These are phyloP conservation scores for Physella acuta DNA, from an alignment of 1,140 invertebrate species.

Conservation along the genomic window DNA sequence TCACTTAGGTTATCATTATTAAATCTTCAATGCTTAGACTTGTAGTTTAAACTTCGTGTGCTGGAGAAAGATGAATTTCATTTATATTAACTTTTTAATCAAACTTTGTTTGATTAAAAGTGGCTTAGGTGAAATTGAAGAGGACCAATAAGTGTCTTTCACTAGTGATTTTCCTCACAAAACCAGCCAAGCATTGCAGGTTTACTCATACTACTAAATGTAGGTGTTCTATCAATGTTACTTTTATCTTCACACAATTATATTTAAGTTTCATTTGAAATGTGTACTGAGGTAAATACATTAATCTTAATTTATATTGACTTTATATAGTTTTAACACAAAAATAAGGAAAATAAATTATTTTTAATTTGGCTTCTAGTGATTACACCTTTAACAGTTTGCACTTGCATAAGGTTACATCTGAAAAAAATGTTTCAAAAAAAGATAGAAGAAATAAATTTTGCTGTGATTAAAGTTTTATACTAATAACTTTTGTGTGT, in stretches of 20 bases:
- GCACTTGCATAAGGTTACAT: constrained; percentile 22
- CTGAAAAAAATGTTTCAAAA: no score
- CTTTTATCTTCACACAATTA: constrained; percentile 14
- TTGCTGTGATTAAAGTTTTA: background rate
- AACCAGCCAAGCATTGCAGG: background rate
- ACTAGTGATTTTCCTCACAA: background rate
- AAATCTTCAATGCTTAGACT: background rate
- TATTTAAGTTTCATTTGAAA: constrained; percentile 22
- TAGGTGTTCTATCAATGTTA: constrained; percentile 5
- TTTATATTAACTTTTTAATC: background rate
- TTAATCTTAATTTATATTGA: constrained; percentile 26
- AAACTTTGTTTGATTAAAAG: no score
- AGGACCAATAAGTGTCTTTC: constrained; percentile 10
- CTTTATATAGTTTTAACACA: background rate
- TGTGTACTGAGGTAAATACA: constrained; percentile 26
- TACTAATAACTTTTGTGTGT: background rate
- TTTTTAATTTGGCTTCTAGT: constrained; percentile 18
- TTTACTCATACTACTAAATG: background rate
- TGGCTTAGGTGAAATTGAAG: background rate
- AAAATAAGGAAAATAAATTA: background rate
- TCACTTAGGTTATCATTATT: background rate
- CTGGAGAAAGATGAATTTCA: background rate
- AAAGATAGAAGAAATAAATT: background rate
- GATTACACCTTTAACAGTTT: constrained; percentile 18
- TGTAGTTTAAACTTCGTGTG: background rate